These are phyloP conservation scores for Thaumetopoea pityocampa DNA, from an alignment of 1,140 invertebrate species.

Conservation along the genomic window DNA sequence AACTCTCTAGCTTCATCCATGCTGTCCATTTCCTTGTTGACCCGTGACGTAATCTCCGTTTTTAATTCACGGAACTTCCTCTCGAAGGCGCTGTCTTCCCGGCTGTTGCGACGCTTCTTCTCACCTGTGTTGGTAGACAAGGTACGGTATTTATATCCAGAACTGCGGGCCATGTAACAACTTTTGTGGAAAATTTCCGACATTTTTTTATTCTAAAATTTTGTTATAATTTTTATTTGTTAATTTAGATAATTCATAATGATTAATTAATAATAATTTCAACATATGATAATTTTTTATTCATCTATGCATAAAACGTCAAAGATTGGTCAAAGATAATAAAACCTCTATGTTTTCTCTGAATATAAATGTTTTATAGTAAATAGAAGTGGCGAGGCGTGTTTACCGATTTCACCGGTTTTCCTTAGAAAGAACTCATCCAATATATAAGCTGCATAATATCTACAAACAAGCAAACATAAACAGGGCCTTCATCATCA, in stretches of 20 bases:
- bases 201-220: slow-evolving; percentile 30
- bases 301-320: too few relatives aligned
- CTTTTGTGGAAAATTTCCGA: slow-evolving; percentile 48
- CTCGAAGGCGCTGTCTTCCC: slow-evolving; percentile 33
- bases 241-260: slow-evolving; percentile 1
- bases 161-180: slow-evolving; percentile 46
- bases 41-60: slow-evolving; percentile 32
- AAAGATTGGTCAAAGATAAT: too few relatives aligned
- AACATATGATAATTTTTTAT: too few relatives aligned
- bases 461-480: too few relatives aligned
- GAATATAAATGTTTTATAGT: too few relatives aligned
- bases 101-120: slow-evolving; percentile 26
- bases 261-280: too few relatives aligned
- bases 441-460: too few relatives aligned
- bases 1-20: slow-evolving; percentile 32
- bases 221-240: slow-evolving; percentile 6
- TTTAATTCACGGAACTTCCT: slow-evolving; percentile 49
- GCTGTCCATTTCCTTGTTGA: slow-evolving; percentile 35
- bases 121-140: slow-evolving; percentile 54
- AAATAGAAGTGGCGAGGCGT: too few relatives aligned
- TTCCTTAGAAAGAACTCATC: too few relatives aligned
- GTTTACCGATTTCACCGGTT: too few relatives aligned
- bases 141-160: slow-evolving; percentile 59
- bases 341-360: too few relatives aligned
- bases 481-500: too few relatives aligned